phyloP scores from a whole-genome alignment of 2,888 invertebrate species.

The Ischnus inquisitorius region DNA sequence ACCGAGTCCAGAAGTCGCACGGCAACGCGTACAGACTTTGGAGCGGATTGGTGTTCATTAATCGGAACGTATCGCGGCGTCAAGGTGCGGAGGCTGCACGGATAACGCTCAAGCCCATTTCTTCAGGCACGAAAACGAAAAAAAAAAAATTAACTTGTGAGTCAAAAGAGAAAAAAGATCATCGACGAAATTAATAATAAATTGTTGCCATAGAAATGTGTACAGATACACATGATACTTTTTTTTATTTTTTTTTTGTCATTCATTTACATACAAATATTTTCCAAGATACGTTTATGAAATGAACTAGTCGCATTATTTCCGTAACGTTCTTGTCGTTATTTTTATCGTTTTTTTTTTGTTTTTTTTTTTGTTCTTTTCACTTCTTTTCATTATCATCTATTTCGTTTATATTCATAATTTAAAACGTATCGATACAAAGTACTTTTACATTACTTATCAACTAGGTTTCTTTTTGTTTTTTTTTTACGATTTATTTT shows the following conservation, averaged over 20 bases:
- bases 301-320: conserved; percentile 76
- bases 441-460: conserved; percentile 76
- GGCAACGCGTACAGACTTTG: conserved; percentile 4
- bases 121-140: conserved; percentile 66
- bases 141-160: conserved; percentile 7
- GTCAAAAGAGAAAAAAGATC: not conserved
- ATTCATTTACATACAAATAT: conserved; percentile 85
- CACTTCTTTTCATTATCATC: conserved; percentile 34
- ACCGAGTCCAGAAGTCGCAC: conserved; percentile 34
- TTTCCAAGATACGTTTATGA: conserved; percentile 80
- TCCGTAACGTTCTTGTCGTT: conserved; percentile 65
- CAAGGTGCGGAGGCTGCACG: not conserved
- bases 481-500: conserved; percentile 37
- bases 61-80: not conserved
- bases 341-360: not conserved
- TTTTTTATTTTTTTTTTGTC: conserved; percentile 80
- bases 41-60: not conserved
- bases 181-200: conserved; percentile 24
- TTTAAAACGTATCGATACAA: conserved; percentile 73
- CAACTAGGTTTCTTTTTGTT: conserved; percentile 52
- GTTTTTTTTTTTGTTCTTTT: conserved; percentile 2
- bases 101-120: not conserved
- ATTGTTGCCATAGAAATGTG: conserved; percentile 21
- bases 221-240: conserved; percentile 71
- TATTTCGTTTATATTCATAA: conserved; percentile 72